phyloP scores from a whole-genome alignment of 2,888 invertebrate species.

The Rhynchonema sp. region DNA sequence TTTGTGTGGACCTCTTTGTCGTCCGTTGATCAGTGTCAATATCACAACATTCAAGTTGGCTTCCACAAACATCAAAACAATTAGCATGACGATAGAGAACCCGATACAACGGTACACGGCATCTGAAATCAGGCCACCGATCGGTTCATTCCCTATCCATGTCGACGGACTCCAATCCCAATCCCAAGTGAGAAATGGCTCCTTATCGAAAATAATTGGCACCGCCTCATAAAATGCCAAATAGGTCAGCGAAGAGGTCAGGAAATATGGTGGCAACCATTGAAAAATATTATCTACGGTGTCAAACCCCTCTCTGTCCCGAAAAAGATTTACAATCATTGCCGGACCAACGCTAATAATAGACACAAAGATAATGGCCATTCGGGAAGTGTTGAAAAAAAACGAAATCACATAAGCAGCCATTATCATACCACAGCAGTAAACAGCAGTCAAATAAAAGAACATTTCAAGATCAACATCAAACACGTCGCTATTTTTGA shows the following conservation, averaged over 20 bases:
- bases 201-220: no score
- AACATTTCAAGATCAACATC: background rate
- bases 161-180: no score
- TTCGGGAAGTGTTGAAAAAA: background rate
- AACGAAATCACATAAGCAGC: background rate
- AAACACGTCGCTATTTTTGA: background rate
- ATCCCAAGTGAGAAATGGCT: no score
- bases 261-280: slow-evolving; percentile 4
- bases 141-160: no score
- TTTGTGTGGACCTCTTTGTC: background rate
- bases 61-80: background rate
- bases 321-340: background rate
- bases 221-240: background rate
- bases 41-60: background rate
- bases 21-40: background rate
- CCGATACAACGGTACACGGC: background rate
- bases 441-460: background rate
- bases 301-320: background rate
- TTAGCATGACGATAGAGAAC: background rate
- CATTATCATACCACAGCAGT: slow-evolving; percentile 1
- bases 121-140: no score
- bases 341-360: no score
- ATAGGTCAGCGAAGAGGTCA: background rate
- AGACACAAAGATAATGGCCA: background rate
- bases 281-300: background rate